Evolutionary conservation across 1,140 invertebrate genomes (phyloP).

Genomic region (Paraescarpia echinospica): DNA sequence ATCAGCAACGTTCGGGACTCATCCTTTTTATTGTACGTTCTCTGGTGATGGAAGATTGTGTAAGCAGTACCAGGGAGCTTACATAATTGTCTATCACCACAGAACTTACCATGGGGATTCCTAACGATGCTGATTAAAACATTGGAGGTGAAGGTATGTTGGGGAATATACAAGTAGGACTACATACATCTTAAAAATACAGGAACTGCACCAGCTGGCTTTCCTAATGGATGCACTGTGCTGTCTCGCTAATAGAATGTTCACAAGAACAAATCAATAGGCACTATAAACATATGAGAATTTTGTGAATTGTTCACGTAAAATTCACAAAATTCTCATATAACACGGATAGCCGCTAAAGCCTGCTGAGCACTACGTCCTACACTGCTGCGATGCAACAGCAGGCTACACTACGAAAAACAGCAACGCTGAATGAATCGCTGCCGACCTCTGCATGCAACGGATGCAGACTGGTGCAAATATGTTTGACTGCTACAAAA

Average conservation of each 20-base stretch:
- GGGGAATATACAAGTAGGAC: too few relatives aligned
- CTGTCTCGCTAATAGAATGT: not conserved
- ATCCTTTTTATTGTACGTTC: too few relatives aligned
- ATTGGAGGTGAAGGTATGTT: too few relatives aligned
- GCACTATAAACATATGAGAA: not conserved
- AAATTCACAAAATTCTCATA: not conserved
- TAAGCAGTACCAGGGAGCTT: too few relatives aligned
- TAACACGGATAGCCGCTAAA: not conserved
- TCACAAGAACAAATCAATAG: not conserved
- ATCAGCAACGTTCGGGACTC: too few relatives aligned
- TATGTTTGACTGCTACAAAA: not conserved
- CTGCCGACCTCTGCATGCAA: not conserved
- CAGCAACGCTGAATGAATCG: not conserved
- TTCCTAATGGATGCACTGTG: not conserved
- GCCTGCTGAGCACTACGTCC: not conserved
- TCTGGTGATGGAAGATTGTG: too few relatives aligned
- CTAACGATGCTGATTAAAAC: too few relatives aligned
- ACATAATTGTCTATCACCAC: too few relatives aligned
- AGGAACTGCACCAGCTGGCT: not conserved
- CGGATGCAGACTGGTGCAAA: not conserved
- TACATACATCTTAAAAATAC: not conserved
- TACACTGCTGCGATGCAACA: not conserved
- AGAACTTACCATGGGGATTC: too few relatives aligned
- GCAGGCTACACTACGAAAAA: not conserved
- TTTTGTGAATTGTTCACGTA: not conserved